A percentile compares a stretch with the other conserved stretches of the same genome.
Evolutionary conservation across 2,888 invertebrate species (phyloP).

Genomic region (Mesorhabditis belari): DNA sequence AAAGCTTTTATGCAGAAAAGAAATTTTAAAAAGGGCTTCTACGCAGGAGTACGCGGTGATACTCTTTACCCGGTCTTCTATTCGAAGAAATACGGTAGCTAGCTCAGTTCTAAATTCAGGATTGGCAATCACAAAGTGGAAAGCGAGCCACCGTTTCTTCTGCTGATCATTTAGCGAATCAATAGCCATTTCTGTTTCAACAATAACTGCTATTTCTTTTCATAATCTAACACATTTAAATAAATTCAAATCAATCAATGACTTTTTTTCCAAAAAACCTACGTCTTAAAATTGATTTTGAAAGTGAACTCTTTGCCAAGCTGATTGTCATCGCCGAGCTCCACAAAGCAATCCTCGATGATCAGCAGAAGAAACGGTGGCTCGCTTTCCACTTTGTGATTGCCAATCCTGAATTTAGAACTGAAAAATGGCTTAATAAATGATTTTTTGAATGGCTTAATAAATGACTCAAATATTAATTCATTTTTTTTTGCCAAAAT

Average conservation of each 20-base stretch:
- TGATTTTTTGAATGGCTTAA: too few relatives aligned
- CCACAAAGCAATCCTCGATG: slow-evolving; percentile 50
- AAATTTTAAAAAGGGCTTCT: too few relatives aligned
- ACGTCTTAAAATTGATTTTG: slow-evolving; percentile 50
- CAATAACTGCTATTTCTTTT: not conserved
- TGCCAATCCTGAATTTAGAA: slow-evolving; percentile 15
- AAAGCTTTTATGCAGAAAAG: too few relatives aligned
- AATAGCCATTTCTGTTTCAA: not conserved
- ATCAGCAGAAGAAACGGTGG: slow-evolving; percentile 44
- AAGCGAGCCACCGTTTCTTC: slow-evolving; percentile 36
- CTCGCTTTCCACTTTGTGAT: slow-evolving; percentile 28
- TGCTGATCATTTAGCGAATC: slow-evolving; percentile 41
- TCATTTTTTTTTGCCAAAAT: not conserved
- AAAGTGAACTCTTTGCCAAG: slow-evolving; percentile 49
- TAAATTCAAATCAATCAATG: too few relatives aligned
- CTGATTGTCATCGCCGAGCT: slow-evolving; percentile 49
- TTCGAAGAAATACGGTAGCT: too few relatives aligned
- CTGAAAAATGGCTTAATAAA: too few relatives aligned
- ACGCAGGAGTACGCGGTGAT: too few relatives aligned
- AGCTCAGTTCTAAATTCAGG: too few relatives aligned
- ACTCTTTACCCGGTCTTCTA: too few relatives aligned
- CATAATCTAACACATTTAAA: not conserved
- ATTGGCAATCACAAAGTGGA: slow-evolving; percentile 27
- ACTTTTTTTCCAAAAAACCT: slow-evolving; percentile 8
- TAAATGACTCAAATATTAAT: too few relatives aligned